Evolutionary conservation across 1,140 invertebrate species (phyloP).

Genomic region (Ceratina japonica): DNA sequence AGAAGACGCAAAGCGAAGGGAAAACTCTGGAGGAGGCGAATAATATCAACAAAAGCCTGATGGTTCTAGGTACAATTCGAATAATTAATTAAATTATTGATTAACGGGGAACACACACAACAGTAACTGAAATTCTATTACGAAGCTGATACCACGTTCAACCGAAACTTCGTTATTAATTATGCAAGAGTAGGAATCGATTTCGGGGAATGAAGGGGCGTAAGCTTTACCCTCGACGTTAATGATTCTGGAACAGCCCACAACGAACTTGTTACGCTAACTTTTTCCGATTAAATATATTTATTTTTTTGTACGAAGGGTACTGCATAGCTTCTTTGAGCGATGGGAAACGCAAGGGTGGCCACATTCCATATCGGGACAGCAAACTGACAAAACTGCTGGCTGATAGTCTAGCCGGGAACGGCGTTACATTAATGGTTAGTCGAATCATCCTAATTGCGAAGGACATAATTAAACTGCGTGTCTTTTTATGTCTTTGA

Average conservation of each 20-base stretch:
- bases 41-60: conserved; percentile 97
- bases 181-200: conserved; percentile 13
- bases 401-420: conserved; percentile 96
- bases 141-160: not conserved
- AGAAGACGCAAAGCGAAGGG: conserved; percentile 94
- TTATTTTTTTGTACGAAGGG: conserved; percentile 80
- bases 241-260: conserved; percentile 4
- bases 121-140: not conserved
- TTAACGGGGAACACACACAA: too few species aligned
- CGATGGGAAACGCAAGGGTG: conserved; percentile 88
- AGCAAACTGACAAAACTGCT: conserved; percentile 96
- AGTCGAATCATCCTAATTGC: conserved; percentile 46
- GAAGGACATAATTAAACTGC: not conserved
- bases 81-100: not conserved
- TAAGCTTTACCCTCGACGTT: not conserved
- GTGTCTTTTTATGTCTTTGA: too few species aligned
- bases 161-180: conserved; percentile 3
- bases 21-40: conserved; percentile 96
- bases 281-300: not conserved
- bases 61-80: conserved; percentile 89
- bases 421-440: conserved; percentile 96
- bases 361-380: conserved; percentile 95
- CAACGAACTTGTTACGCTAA: not conserved
- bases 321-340: conserved; percentile 96
- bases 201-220: not conserved